A percentile compares a stretch with the other conserved stretches of the same genome.
phyloP scores from a whole-genome alignment of 2,797 vertebrate species.

The Podarcis siculus region DNA sequence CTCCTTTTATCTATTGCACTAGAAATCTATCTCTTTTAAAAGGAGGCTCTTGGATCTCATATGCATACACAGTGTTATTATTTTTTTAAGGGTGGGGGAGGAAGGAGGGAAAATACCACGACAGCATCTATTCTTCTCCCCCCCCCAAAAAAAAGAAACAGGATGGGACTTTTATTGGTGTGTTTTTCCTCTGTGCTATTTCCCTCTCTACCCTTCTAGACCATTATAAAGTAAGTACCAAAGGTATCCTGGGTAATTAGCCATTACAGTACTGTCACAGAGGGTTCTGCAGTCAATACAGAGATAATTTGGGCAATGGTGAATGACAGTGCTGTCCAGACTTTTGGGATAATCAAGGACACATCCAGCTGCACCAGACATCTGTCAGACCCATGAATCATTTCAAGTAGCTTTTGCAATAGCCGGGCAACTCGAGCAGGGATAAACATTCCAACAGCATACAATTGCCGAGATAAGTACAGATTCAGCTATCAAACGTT shows the following conservation, averaged over 20 bases:
- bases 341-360: constrained; percentile 99
- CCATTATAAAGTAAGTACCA: constrained; percentile 88
- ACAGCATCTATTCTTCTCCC: constrained; percentile 33
- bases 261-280: constrained; percentile 99
- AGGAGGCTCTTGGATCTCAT: constrained; percentile 65
- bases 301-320: constrained; percentile 99
- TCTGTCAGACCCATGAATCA: constrained; percentile 99
- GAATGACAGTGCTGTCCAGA: constrained; percentile 99
- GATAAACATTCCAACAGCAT: constrained; percentile 86
- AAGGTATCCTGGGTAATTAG: constrained; percentile 99
- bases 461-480: constrained; percentile 59
- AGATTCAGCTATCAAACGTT: constrained; percentile 65
- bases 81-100: background rate
- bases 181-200: constrained; percentile 60
- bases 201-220: constrained; percentile 64
- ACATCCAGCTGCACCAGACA: constrained; percentile 99
- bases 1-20: constrained; percentile 72
- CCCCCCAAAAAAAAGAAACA: constrained; percentile 34
- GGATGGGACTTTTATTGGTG: constrained; percentile 52
- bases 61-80: constrained; percentile 46
- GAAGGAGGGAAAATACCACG: constrained; percentile 15
- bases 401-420: constrained; percentile 88
- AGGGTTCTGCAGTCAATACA: constrained; percentile 99
- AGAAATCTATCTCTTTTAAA: constrained; percentile 69
- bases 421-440: constrained; percentile 89